A percentile compares a stretch with the other conserved stretches of the same genome.
phyloP scores from a whole-genome alignment of 2,113 vertebrate species.

The Poecile atricapillus region DNA sequence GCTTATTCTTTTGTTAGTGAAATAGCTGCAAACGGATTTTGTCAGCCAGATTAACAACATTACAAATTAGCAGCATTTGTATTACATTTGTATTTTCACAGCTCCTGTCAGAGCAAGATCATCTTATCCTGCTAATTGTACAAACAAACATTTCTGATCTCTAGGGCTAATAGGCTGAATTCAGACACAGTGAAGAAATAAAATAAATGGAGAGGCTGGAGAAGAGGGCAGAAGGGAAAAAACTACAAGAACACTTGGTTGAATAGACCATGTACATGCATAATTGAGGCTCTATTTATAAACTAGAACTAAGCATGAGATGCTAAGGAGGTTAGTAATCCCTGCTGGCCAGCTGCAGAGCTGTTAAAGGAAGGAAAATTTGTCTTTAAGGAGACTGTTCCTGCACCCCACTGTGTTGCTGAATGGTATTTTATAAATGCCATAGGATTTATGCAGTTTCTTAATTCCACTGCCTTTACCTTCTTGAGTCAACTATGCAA shows the following conservation, averaged over 20 bases:
- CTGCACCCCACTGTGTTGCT: not conserved
- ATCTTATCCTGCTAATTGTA: not conserved
- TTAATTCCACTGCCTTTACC: not conserved
- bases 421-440: not conserved
- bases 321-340: conserved; percentile 49
- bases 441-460: not conserved
- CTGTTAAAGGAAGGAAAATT: conserved; percentile 5
- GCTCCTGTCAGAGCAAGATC: not conserved
- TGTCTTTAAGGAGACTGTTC: not conserved
- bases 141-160: not conserved
- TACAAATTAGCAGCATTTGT: not conserved
- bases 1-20: not conserved
- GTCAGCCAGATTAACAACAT: not conserved
- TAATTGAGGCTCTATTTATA: conserved; percentile 28
- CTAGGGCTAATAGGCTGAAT: not conserved
- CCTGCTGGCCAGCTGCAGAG: conserved; percentile 1
- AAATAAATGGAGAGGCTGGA: not conserved
- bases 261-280: not conserved
- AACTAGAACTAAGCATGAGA: conserved; percentile 13
- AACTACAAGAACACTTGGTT: not conserved
- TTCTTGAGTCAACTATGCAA: not conserved
- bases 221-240: not conserved
- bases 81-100: not conserved
- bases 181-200: conserved; percentile 11
- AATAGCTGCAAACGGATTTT: not conserved